Evolutionary conservation across 2,113 vertebrate species (phyloP), one percentile per base, ranked within the genome.

Genomic region (Mastomys coucha): DNA sequence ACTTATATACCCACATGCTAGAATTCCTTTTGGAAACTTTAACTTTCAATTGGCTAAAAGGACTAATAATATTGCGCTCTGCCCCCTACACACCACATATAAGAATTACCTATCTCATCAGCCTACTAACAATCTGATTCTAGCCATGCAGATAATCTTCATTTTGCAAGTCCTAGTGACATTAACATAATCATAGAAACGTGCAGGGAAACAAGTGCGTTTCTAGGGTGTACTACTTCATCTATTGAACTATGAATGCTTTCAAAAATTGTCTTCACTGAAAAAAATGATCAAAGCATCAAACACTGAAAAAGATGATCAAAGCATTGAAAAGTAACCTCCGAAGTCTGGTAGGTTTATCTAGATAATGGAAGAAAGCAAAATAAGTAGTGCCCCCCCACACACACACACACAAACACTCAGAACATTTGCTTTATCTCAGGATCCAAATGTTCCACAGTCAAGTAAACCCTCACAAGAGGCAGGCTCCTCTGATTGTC

Each of bases 381-480:
- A 67, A 70, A 39, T 13, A 0, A 22, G 22, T 78, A 22, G 22
- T 78, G 11, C 26, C 28, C 5, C 65, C 12, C 28, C 31, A n/a
- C n/a, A n/a, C n/a, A n/a, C 60, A 53, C 51, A 51, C 2, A 53
- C 53, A 53, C 53, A 53, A 11, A 53, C 60, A 91, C 96, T 86
- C 8, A 87, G 78, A 93, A 63, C 87, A 76, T 77, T 8, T 95
- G 70, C 84, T 96, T 97, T 86, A 96, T 91, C 95, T 76, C 63
- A 51, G 90, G 82, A 97, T 63, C 60, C 85, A 72, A 36, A 80
- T 73, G 93, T 87, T 94, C 89, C 88, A 53, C 96, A 22, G 92
- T 84, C 95, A 97, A 85, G 81, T 60, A 89, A 95, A 87, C 82
- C 96, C 89, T 93, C 63, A 67, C n/a, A n/a, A 58, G 91, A 77